A percentile compares a stretch with the other conserved stretches of the same genome.
Evolutionary conservation across 2,888 invertebrate species (phyloP).

Genomic region (Andrena hattorfiana): DNA sequence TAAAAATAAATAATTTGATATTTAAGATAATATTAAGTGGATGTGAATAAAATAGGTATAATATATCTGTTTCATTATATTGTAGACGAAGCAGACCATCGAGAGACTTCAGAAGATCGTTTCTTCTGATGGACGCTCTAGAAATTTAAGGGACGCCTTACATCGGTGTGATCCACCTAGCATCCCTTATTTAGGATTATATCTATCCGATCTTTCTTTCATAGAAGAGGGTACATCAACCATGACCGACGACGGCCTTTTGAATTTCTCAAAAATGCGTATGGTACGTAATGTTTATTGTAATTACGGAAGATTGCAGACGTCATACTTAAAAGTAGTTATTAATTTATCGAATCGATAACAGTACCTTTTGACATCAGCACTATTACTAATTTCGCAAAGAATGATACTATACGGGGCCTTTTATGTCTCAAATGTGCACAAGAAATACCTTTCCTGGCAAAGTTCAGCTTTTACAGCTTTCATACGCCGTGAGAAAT

Average conservation of each 20-base stretch:
- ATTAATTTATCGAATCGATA: too few relatives aligned
- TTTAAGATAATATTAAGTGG: not conserved
- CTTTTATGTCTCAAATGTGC: too few relatives aligned
- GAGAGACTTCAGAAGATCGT: conserved; percentile 94
- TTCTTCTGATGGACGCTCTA: conserved; percentile 95
- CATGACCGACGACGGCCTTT: conserved; percentile 94
- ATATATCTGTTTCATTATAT: not conserved
- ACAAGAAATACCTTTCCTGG: too few relatives aligned
- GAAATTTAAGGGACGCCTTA: conserved; percentile 93
- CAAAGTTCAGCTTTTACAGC: too few relatives aligned
- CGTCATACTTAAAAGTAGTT: not conserved
- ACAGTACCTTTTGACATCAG: too few relatives aligned
- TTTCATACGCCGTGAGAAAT: too few relatives aligned
- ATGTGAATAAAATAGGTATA: not conserved
- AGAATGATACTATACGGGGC: too few relatives aligned
- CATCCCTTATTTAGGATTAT: conserved; percentile 95
- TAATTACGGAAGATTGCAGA: not conserved
- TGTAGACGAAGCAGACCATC: conserved; percentile 93
- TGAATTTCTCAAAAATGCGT: conserved; percentile 98
- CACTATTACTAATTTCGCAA: too few relatives aligned
- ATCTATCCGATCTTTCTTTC: conserved; percentile 95
- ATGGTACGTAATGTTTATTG: conserved; percentile 88
- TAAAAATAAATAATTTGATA: not conserved
- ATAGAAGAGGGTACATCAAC: conserved; percentile 97
- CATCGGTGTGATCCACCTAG: conserved; percentile 96